Percentiles rank a stretch among this genome's conserved stretches.
phyloP scores from a whole-genome alignment of 1,140 invertebrate species.

The Hesperophylax magnus region DNA sequence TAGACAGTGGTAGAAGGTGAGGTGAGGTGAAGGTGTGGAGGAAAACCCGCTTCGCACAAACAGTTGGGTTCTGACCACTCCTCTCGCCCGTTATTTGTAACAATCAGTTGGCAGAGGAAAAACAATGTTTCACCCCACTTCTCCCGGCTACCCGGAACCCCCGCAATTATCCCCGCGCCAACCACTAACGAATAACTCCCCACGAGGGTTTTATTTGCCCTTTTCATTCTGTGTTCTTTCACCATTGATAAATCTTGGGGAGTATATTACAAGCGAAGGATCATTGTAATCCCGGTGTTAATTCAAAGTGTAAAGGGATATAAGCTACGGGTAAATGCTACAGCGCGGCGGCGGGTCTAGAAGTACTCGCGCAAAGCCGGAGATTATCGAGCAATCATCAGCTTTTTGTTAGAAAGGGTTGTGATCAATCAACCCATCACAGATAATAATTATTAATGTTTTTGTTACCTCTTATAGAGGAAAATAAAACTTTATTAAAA shows the following conservation, averaged over 20 bases:
- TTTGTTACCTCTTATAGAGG: too few relatives aligned
- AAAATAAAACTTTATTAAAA: too few relatives aligned
- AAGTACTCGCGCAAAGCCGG: background rate
- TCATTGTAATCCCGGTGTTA: conserved; percentile 11
- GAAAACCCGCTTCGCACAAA: too few relatives aligned
- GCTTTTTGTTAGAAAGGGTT: too few relatives aligned
- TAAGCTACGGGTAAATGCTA: background rate
- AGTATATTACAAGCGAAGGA: conserved; percentile 24
- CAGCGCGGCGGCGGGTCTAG: background rate
- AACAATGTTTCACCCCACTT: conserved; percentile 52
- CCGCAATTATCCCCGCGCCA: conserved; percentile 24
- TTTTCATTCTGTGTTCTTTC: conserved; percentile 30
- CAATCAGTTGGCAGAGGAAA: conserved; percentile 43
- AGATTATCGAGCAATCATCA: background rate
- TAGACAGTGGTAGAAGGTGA: too few relatives aligned
- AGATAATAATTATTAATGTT: too few relatives aligned
- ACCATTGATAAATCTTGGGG: conserved; percentile 34
- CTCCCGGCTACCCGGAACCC: background rate
- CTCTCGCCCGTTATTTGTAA: conserved; percentile 43
- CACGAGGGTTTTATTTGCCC: conserved; percentile 32
- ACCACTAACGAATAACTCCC: conserved; percentile 30
- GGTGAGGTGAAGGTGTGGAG: too few relatives aligned
- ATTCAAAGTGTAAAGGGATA: conserved; percentile 8
- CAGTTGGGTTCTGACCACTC: conserved; percentile 18
- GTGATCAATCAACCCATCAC: too few relatives aligned